These are phyloP conservation scores for Drosophila anceps DNA, from an alignment of 2,888 invertebrate genomes.

Conservation along the genomic window DNA sequence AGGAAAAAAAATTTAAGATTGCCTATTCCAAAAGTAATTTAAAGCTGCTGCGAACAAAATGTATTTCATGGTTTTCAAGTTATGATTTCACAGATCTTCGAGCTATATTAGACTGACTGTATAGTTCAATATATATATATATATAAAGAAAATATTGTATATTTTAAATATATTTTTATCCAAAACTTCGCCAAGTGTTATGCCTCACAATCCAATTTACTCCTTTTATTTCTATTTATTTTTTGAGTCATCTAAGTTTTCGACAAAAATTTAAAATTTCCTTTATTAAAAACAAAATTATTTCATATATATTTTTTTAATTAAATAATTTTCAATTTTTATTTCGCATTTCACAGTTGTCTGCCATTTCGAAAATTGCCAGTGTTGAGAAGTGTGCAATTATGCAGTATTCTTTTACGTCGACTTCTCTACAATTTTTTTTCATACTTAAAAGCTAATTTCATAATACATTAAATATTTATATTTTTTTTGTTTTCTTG, in stretches of 20 bases:
- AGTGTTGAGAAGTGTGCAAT: slow-evolving; percentile 53
- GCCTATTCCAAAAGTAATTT: too few species aligned
- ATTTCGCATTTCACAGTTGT: slow-evolving; percentile 42
- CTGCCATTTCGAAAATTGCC: slow-evolving; percentile 56
- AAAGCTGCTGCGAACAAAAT: not conserved
- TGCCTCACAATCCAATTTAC: too few species aligned
- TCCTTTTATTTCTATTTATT: too few species aligned
- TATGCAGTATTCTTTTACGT: slow-evolving; percentile 43
- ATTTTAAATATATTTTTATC: too few species aligned
- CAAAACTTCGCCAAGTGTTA: too few species aligned
- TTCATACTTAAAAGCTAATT: slow-evolving; percentile 54
- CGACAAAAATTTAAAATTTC: too few species aligned
- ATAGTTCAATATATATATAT: too few species aligned
- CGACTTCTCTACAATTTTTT: slow-evolving; percentile 32
- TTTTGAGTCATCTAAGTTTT: too few species aligned
- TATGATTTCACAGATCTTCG: not conserved
- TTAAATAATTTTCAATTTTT: slow-evolving; percentile 56
- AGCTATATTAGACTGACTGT: not conserved
- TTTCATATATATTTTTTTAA: slow-evolving; percentile 33
- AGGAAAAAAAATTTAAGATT: not conserved
- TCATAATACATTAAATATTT: slow-evolving; percentile 43
- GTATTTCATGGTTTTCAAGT: not conserved
- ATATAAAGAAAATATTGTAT: too few species aligned
- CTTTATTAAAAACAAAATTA: not conserved
- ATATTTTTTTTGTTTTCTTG: not conserved